Evolutionary conservation across 1,140 invertebrate species (phyloP).

Genomic region (Aphaenogaster ashmeadi): DNA sequence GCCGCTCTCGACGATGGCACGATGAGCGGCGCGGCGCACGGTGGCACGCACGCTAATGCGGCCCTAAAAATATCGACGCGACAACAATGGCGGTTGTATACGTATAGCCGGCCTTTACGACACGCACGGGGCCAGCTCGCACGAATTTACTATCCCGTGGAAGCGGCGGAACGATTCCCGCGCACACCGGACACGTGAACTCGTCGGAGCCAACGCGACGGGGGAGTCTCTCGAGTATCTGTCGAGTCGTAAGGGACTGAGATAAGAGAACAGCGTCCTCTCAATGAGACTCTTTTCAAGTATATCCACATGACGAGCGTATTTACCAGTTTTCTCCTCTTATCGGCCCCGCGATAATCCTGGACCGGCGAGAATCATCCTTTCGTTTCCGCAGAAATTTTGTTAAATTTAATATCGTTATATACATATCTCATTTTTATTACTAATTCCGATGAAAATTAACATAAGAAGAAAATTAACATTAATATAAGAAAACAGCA

Average conservation of each 20-base stretch:
- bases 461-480: no score
- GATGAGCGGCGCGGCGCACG: slow-evolving; percentile 1
- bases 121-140: not conserved
- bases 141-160: slow-evolving; percentile 20
- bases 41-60: slow-evolving; percentile 37
- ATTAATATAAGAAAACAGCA: not conserved
- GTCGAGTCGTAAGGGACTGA: slow-evolving; percentile 46
- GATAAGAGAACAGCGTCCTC: slow-evolving; percentile 59
- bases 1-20: slow-evolving; percentile 59
- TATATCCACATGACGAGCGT: slow-evolving; percentile 75
- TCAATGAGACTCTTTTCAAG: slow-evolving; percentile 67
- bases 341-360: slow-evolving; percentile 24
- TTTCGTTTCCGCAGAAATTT: not conserved
- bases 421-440: not conserved
- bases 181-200: not conserved
- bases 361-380: not conserved
- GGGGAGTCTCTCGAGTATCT: slow-evolving; percentile 63
- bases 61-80: slow-evolving; percentile 28
- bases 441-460: not conserved
- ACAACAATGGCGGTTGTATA: slow-evolving; percentile 15
- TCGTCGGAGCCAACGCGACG: slow-evolving; percentile 1
- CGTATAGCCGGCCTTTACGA: slow-evolving; percentile 12
- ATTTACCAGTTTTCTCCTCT: slow-evolving; percentile 42
- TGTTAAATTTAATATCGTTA: not conserved
- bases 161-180: not conserved